Evolutionary conservation across 2,797 vertebrate genomes (phyloP).

Genomic region (Streptopelia turtur): DNA sequence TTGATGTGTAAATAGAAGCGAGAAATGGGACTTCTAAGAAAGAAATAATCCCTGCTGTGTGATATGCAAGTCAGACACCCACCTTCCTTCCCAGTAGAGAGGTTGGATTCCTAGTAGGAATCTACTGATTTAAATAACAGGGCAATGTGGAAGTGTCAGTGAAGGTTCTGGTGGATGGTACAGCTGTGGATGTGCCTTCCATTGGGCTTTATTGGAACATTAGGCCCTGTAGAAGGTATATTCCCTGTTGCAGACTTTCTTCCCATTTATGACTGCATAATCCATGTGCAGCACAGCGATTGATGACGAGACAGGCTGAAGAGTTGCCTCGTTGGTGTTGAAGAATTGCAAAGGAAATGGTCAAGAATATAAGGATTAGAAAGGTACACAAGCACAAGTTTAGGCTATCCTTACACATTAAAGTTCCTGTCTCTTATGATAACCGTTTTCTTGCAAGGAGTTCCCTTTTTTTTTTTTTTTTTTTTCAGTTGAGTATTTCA

Average conservation of each 20-base stretch:
- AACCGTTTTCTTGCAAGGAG: background rate
- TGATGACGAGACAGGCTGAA: background rate
- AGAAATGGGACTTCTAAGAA: background rate
- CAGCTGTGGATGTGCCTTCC: background rate
- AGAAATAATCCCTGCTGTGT: background rate
- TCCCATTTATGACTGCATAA: background rate
- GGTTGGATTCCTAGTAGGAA: background rate
- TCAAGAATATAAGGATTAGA: background rate
- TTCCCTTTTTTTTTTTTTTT: background rate
- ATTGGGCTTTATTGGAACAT: background rate
- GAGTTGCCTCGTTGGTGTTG: background rate
- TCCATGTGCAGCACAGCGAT: background rate
- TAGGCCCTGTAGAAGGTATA: background rate
- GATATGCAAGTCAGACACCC: background rate
- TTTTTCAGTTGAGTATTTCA: background rate
- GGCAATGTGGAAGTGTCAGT: background rate
- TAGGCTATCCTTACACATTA: background rate
- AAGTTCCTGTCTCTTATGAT: background rate
- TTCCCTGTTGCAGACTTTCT: background rate
- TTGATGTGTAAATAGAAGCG: background rate
- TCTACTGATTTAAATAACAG: background rate
- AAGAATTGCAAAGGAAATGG: background rate
- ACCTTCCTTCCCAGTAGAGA: background rate
- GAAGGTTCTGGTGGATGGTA: background rate
- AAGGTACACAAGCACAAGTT: background rate